These are phyloP conservation scores for Phyllostomus discolor DNA, from an alignment of 2,113 vertebrate genomes.

Conservation along the genomic window DNA sequence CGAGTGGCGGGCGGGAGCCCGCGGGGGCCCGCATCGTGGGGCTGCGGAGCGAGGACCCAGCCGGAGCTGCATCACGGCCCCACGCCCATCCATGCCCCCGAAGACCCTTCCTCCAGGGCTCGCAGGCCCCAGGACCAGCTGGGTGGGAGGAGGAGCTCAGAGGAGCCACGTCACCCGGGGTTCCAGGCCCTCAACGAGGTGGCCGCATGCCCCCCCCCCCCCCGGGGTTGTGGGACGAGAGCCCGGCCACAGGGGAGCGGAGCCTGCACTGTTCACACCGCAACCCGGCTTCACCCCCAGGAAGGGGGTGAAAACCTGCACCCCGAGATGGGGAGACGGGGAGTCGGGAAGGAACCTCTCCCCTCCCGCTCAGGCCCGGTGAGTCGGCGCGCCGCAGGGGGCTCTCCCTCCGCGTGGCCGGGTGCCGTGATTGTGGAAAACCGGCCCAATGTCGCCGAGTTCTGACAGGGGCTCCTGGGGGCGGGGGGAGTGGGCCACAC, in stretches of 20 bases:
- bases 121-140: accelerated
- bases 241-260: neutral
- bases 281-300: too few species aligned
- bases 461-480: neutral
- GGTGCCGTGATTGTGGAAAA: accelerated
- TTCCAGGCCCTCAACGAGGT: accelerated
- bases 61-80: accelerated
- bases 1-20: accelerated
- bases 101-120: accelerated
- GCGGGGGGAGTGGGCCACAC: accelerated
- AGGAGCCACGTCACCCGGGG: accelerated
- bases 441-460: neutral
- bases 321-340: accelerated
- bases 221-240: neutral
- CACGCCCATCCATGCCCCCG: accelerated
- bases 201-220: accelerated
- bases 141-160: accelerated
- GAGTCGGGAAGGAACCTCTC: accelerated
- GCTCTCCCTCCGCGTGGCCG: accelerated
- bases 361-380: neutral
- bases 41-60: neutral
- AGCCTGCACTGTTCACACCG: accelerated
- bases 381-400: neutral
- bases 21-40: accelerated
- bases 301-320: accelerated